phyloP scores from a whole-genome alignment of 2,113 vertebrate genomes.

The Fregetta grallaria region DNA sequence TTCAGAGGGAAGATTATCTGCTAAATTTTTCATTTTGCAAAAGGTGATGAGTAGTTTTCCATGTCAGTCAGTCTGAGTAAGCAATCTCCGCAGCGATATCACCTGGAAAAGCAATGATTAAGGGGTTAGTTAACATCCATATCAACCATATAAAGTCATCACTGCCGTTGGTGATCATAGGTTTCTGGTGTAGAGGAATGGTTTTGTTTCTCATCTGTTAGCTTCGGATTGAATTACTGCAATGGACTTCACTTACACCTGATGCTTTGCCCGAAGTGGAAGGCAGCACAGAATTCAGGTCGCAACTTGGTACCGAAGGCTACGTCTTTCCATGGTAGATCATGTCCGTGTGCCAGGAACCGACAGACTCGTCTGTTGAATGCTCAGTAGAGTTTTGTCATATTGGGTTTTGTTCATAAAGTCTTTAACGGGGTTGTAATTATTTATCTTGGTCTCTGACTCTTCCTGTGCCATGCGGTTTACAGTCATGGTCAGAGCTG shows the following conservation, averaged over 20 bases:
- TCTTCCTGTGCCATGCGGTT: neutral
- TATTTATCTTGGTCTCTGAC: conserved; percentile 21
- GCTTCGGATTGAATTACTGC: neutral
- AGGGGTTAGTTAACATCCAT: neutral
- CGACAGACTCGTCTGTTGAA: neutral
- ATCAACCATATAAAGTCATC: neutral
- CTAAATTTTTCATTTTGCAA: neutral
- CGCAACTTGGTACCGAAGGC: accelerated
- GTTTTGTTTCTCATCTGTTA: neutral
- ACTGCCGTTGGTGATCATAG: neutral
- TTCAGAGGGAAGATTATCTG: neutral
- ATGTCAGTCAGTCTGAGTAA: neutral
- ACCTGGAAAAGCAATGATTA: neutral
- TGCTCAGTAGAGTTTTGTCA: neutral
- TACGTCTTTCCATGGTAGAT: neutral
- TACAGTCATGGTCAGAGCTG: neutral
- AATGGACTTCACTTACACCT: neutral
- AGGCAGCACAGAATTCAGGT: neutral
- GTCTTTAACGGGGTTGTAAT: neutral
- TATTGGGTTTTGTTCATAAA: neutral
- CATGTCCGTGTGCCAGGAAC: accelerated
- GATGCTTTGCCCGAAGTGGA: neutral
- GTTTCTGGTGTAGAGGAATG: neutral
- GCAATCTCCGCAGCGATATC: neutral
- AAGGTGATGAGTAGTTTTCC: neutral